Evolutionary conservation across 2,888 invertebrate genomes (phyloP).

Genomic region (Physocephala rufipes): DNA sequence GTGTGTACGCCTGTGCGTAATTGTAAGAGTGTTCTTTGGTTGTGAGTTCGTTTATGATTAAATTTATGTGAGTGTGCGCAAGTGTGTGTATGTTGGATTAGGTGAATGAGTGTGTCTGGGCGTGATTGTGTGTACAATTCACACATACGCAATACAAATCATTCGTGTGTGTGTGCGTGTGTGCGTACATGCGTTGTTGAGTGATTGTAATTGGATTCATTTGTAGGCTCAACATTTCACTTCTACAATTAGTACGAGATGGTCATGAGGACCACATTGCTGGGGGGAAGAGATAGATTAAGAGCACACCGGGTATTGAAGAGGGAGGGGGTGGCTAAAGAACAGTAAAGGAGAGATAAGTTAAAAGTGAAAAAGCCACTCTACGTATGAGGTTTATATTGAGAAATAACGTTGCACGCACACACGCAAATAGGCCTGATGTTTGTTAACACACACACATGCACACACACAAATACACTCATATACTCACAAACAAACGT

Average conservation of each 20-base stretch:
- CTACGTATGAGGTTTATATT: slow-evolving; percentile 10
- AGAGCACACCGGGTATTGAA: not conserved
- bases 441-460: slow-evolving; percentile 4
- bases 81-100: not conserved
- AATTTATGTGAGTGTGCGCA: no score
- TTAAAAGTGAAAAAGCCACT: slow-evolving; percentile 18
- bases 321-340: not conserved
- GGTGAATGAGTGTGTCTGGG: not conserved
- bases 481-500: not conserved
- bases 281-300: not conserved
- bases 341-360: not conserved
- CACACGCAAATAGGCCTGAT: no score
- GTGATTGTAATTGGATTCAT: slow-evolving; percentile 41
- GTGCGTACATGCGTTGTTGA: slow-evolving; percentile 21
- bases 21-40: no score
- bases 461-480: not conserved
- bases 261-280: not conserved
- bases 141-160: no score
- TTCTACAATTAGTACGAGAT: slow-evolving; percentile 20
- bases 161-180: slow-evolving; percentile 4
- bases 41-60: no score
- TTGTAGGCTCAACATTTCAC: slow-evolving; percentile 26
- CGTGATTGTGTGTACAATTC: not conserved
- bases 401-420: not conserved
- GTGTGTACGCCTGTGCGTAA: no score